These are phyloP conservation scores for Nycticorax nycticorax DNA, from an alignment of 2,113 vertebrate genomes.

Conservation along the genomic window DNA sequence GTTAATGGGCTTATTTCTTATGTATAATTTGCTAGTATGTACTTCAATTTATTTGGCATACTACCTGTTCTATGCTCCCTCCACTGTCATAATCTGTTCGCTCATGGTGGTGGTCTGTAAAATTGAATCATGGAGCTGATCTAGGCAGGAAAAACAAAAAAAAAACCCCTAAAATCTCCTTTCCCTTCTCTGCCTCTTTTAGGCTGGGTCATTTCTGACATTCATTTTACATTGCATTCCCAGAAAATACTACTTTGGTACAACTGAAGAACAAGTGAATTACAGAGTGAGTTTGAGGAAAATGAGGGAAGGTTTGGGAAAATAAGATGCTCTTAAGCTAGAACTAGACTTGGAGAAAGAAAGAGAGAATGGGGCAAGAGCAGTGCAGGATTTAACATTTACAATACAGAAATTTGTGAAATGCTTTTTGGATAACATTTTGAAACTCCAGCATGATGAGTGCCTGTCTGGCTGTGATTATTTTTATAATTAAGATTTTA, in stretches of 20 bases:
- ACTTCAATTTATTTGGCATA: neutral
- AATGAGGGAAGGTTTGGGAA: neutral
- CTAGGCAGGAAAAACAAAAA: neutral
- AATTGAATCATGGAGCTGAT: neutral
- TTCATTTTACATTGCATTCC: neutral
- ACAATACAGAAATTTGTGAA: neutral
- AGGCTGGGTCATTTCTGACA: neutral
- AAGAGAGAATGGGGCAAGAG: neutral
- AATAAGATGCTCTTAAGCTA: neutral
- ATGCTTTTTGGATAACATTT: neutral
- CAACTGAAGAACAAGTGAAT: neutral
- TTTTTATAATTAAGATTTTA: neutral
- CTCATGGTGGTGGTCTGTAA: neutral
- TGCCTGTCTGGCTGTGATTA: neutral
- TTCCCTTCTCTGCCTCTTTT: neutral
- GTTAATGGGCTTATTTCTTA: neutral
- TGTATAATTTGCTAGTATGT: neutral
- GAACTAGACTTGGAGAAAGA: neutral
- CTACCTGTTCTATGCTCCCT: neutral
- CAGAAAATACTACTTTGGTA: neutral
- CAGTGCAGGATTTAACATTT: neutral
- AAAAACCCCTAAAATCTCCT: neutral
- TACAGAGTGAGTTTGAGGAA: neutral
- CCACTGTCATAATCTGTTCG: neutral
- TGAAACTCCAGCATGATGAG: neutral